phyloP scores from a whole-genome alignment of 2,113 vertebrate species.

The Cebus imitator region DNA sequence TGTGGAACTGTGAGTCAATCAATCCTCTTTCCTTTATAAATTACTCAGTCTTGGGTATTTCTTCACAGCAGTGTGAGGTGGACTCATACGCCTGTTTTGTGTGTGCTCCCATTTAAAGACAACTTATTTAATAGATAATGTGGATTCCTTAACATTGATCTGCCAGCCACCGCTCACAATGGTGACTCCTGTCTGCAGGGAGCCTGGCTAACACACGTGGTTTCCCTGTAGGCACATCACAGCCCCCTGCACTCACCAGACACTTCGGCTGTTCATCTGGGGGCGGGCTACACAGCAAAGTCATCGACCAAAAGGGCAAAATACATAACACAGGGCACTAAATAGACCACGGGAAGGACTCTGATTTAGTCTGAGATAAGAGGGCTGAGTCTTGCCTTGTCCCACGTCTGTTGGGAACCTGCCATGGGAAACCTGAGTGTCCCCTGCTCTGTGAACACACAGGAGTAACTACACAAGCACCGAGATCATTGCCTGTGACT shows the following conservation, averaged over 20 bases:
- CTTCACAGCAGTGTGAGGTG: too few relatives aligned
- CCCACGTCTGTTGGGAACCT: fast-evolving
- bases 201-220: fast-evolving
- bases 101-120: too few relatives aligned
- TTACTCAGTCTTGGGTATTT: too few relatives aligned
- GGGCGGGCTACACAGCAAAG: neutral
- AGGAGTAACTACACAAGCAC: fast-evolving
- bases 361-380: neutral
- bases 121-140: fast-evolving
- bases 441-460: neutral
- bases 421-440: too few relatives aligned
- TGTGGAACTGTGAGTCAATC: too few relatives aligned
- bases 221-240: fast-evolving
- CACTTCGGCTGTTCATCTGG: neutral
- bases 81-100: too few relatives aligned
- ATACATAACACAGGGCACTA: fast-evolving
- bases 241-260: neutral
- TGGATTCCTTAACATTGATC: fast-evolving
- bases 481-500: fast-evolving
- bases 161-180: neutral
- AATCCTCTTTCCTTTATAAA: too few relatives aligned
- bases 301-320: neutral
- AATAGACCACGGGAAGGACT: fast-evolving
- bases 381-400: fast-evolving
- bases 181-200: neutral